Evolutionary conservation across 2,888 invertebrate genomes (phyloP).

Genomic region (Unio delphinus): DNA sequence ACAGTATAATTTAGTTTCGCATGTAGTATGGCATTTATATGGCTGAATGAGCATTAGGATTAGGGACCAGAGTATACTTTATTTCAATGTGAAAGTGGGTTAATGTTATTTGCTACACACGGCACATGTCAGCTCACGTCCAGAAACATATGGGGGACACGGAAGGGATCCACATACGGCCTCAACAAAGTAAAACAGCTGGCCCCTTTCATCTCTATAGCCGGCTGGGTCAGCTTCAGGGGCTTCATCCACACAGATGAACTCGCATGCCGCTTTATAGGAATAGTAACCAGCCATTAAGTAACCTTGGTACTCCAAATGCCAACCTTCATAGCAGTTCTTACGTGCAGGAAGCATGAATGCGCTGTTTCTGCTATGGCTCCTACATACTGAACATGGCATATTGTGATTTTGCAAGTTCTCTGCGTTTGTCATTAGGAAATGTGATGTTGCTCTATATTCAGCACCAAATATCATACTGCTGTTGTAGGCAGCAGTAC

Average conservation of each 20-base stretch:
- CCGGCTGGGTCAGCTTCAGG: slow-evolving; percentile 31
- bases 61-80: no score
- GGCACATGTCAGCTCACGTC: slow-evolving; percentile 28
- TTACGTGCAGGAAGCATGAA: slow-evolving; percentile 33
- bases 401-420: slow-evolving; percentile 16
- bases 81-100: no score
- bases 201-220: slow-evolving; percentile 20
- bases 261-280: slow-evolving; percentile 10
- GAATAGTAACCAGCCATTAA: slow-evolving; percentile 19
- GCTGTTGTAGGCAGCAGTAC: neutral
- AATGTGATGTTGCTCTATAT: no score
- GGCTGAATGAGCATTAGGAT: no score
- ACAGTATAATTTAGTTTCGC: no score
- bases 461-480: slow-evolving; percentile 11
- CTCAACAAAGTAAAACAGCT: slow-evolving; percentile 24
- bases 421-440: neutral
- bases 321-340: slow-evolving; percentile 31
- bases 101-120: slow-evolving; percentile 27
- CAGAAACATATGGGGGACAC: slow-evolving; percentile 27
- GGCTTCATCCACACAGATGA: slow-evolving; percentile 28
- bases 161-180: slow-evolving; percentile 33
- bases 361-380: slow-evolving; percentile 4
- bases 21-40: no score
- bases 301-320: slow-evolving; percentile 32
- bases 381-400: slow-evolving; percentile 37